Conservation (phyloP, 2,797 vertebrate genomes). For the Sebastes wilsoni region DNA sequence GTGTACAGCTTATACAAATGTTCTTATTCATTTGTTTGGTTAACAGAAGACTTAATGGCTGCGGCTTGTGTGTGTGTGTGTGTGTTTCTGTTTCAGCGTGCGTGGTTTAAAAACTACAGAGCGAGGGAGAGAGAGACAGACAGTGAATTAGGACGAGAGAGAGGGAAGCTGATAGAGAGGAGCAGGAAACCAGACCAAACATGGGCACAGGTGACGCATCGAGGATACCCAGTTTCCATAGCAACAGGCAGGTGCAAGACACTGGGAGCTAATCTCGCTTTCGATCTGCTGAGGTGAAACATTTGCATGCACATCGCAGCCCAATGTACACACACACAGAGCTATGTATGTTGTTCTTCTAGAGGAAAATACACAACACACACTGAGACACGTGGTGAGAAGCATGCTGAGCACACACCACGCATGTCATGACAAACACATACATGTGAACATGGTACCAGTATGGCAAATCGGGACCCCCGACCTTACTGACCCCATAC, state of each 20-base stretch:
- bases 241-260: conserved; percentile 83
- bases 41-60: background rate
- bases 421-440: background rate
- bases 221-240: conserved; percentile 87
- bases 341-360: background rate
- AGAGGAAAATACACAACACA: background rate
- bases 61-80: background rate
- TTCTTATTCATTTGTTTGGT: conserved; percentile 1
- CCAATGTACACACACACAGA: background rate
- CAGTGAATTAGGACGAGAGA: conserved; percentile 5
- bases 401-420: background rate
- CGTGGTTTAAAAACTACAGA: conserved; percentile 9
- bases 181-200: conserved; percentile 78
- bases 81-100: conserved; percentile 2
- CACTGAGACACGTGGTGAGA: background rate
- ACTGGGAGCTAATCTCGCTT: conserved; percentile 59
- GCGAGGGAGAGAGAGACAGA: conserved; percentile 13
- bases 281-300: conserved; percentile 69
- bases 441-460: background rate
- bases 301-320: conserved; percentile 54
- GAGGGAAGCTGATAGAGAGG: conserved; percentile 28
- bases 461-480: conserved; percentile 25
- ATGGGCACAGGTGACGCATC: conserved; percentile 80
- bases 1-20: background rate
- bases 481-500: conserved; percentile 45